Evolutionary conservation across 2,888 invertebrate genomes (phyloP).

Genomic region (Coleophora flavipennella): DNA sequence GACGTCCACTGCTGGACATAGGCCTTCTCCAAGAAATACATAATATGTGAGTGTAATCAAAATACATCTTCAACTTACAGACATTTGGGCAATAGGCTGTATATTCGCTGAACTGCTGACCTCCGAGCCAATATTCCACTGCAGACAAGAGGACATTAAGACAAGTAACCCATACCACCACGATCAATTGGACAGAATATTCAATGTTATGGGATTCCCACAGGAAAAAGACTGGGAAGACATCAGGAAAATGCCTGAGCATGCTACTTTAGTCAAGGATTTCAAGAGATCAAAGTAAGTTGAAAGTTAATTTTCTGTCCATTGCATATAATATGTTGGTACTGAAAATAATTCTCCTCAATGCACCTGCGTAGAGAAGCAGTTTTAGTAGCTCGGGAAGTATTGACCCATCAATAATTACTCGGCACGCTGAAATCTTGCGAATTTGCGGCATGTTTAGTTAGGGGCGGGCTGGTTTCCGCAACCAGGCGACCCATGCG

Average conservation of each 20-base stretch:
- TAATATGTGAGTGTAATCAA: too few relatives aligned
- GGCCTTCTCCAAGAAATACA: too few relatives aligned
- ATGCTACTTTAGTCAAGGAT: conserved; percentile 94
- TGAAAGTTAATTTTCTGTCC: neutral
- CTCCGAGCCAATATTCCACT: conserved; percentile 99
- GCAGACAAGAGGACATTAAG: conserved; percentile 99
- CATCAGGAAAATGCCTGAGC: conserved; percentile 99
- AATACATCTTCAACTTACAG: conserved; percentile 50
- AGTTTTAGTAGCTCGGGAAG: too few relatives aligned
- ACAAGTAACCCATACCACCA: conserved; percentile 99
- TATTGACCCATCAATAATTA: too few relatives aligned
- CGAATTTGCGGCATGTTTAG: too few relatives aligned
- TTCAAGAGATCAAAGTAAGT: conserved; percentile 93
- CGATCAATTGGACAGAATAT: conserved; percentile 98
- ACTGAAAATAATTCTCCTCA: too few relatives aligned
- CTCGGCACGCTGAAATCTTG: too few relatives aligned
- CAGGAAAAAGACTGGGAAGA: conserved; percentile 99
- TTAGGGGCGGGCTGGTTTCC: too few relatives aligned
- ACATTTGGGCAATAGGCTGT: conserved; percentile 99
- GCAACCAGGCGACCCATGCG: too few relatives aligned
- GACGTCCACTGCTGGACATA: too few relatives aligned
- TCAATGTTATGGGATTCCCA: conserved; percentile 99
- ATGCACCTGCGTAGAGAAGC: too few relatives aligned
- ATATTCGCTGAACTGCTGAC: conserved; percentile 99
- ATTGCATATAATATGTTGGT: too few relatives aligned